These are phyloP conservation scores for Plecotus auritus DNA, from an alignment of 2,113 vertebrate genomes.

Conservation along the genomic window DNA sequence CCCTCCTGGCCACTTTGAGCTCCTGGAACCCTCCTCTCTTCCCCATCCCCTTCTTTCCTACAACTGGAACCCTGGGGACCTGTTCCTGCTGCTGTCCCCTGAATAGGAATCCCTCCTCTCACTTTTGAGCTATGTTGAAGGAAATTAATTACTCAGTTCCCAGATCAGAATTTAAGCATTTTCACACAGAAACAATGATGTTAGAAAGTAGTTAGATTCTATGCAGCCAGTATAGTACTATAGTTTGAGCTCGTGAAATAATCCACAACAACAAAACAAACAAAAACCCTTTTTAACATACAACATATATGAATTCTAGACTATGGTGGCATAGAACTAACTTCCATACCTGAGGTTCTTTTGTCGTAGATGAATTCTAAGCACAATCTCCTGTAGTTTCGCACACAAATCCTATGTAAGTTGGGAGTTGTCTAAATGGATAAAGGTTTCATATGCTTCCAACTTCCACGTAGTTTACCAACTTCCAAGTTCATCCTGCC, in stretches of 20 bases:
- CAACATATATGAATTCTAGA: not conserved
- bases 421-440: not conserved
- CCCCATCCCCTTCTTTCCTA: no score
- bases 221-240: not conserved
- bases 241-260: not conserved
- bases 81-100: not conserved
- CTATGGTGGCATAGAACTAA: not conserved
- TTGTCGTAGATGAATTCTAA: not conserved
- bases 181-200: not conserved
- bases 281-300: not conserved
- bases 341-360: not conserved
- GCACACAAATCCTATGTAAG: not conserved
- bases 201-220: not conserved
- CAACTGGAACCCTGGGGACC: not conserved
- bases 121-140: not conserved
- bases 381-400: not conserved
- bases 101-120: not conserved
- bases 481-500: not conserved
- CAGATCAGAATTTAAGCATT: not conserved
- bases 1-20: not conserved
- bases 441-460: not conserved
- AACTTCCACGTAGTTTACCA: not conserved
- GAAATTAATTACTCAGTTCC: not conserved
- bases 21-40: not conserved
- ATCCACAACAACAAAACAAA: not conserved